Evolutionary conservation across 2,888 invertebrate genomes (phyloP), one percentile per base, ranked within the genome.

Genomic region (Leptinotarsa peninsularis): DNA sequence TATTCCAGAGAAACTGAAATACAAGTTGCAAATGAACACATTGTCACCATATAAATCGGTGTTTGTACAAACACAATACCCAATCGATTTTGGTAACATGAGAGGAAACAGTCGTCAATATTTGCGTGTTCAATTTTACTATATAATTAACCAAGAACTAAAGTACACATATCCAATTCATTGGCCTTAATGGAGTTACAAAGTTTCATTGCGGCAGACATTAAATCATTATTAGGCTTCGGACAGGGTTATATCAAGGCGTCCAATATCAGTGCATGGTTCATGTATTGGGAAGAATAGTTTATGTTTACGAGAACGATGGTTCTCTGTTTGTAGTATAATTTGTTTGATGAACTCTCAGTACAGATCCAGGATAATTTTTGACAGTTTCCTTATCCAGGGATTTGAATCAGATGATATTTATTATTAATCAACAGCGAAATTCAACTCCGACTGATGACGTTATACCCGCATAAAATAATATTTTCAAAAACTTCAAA

Each of bases 121-220:
- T 71, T 67, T 76, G 67, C 60, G 49, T 68, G 71, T 76, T 70
- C 49, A 68, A 73, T 76, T 76, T 71, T 52, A 60, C 73, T 54
- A 76, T 58, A 72, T 74, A 74, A 77, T 77, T 72, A 73, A 74
- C 74, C 68, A 33, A 49, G 58, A 50, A 69, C 33, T 56, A 71
- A 63, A 74, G 66, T 71, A 76, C 68, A 69, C 74, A 72, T 13
- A 77, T 77, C 74, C 74, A 77, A 77, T 77, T 74, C 74, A 77
- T 77, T 72, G 72, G n/a, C 72, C 72, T 50, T 74, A 74, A 77
- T 77, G 72, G 66, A 77, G 72, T 77, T 74, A 70, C 54, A 67
- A 72, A 77, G 74, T 77, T 77, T 72, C 74, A 72, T 72, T 72
- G 71, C 33, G 54, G 60, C 33, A 33, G 33, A 56, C 72, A 72